Conservation (phyloP, 2,888 invertebrate genomes). For the Dicyrtoma fusca region DNA sequence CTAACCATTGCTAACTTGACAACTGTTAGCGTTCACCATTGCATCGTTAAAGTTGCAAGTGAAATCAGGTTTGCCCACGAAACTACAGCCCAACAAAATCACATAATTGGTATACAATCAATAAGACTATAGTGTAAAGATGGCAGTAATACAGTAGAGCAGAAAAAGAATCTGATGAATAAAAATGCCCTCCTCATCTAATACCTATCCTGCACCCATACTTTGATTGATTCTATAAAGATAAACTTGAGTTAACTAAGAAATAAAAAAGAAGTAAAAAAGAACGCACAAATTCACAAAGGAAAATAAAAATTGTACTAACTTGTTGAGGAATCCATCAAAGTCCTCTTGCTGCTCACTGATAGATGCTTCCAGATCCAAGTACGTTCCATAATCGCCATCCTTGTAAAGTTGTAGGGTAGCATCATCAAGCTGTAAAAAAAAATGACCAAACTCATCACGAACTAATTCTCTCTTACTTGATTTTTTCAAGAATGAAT, state of each 20-base stretch:
- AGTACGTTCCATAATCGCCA: conserved; percentile 94
- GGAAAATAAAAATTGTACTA: conserved; percentile 62
- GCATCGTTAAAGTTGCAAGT: no score
- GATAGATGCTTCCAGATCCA: conserved; percentile 95
- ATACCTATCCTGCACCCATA: not conserved
- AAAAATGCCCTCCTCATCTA: not conserved
- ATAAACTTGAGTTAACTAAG: not conserved
- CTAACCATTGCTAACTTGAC: no score
- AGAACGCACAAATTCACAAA: not conserved
- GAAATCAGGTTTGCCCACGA: no score
- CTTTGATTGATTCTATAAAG: not conserved
- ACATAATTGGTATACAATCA: no score
- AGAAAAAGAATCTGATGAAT: not conserved
- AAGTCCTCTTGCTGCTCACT: conserved; percentile 97
- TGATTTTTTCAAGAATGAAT: not conserved
- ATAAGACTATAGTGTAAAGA: no score
- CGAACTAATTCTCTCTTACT: conserved; percentile 21
- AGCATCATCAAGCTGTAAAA: conserved; percentile 92
- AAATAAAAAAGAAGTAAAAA: not conserved
- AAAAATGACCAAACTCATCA: conserved; percentile 50
- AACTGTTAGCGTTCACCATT: no score
- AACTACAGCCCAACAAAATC: no score
- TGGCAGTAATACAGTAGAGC: not conserved
- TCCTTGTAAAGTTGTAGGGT: conserved; percentile 96
- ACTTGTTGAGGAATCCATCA: conserved; percentile 94